These are phyloP conservation scores for Sphaerophoria rueppellii DNA, from an alignment of 2,888 invertebrate genomes.

Conservation along the genomic window DNA sequence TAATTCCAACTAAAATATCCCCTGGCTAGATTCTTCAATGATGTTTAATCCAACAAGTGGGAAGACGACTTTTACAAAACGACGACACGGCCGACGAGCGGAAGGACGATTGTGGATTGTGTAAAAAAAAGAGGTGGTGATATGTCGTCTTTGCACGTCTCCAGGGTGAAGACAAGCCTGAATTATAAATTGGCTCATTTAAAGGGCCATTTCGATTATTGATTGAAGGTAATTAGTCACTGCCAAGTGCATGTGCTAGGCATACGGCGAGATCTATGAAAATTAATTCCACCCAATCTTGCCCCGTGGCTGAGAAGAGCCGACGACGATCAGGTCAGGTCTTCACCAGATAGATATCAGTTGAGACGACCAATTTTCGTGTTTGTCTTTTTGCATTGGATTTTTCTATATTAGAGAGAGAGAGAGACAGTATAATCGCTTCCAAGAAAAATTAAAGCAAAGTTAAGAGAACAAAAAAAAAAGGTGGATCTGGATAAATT, in stretches of 20 bases:
- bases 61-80: neutral
- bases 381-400: constrained; percentile 66
- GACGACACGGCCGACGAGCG: too few relatives aligned
- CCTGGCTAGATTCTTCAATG: constrained; percentile 30
- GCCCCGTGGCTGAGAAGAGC: constrained; percentile 1
- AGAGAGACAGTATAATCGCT: constrained; percentile 34
- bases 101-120: too few relatives aligned
- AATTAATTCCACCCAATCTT: constrained; percentile 71
- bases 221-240: constrained; percentile 70
- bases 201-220: constrained; percentile 72
- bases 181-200: constrained; percentile 69
- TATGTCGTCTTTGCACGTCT: constrained; percentile 20
- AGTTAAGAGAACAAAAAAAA: too few relatives aligned
- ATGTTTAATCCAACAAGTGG: constrained; percentile 20
- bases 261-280: constrained; percentile 66
- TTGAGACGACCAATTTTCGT: constrained; percentile 47
- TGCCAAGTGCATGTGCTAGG: constrained; percentile 51
- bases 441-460: constrained; percentile 19
- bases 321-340: neutral
- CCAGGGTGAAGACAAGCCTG: constrained; percentile 63
- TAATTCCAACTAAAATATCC: constrained; percentile 64
- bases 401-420: constrained; percentile 44
- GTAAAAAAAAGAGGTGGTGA: constrained; percentile 4
- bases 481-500: constrained; percentile 64
- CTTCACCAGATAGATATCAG: constrained; percentile 19